phyloP scores from a whole-genome alignment of 2,888 invertebrate species.

The Megamerina dolium region DNA sequence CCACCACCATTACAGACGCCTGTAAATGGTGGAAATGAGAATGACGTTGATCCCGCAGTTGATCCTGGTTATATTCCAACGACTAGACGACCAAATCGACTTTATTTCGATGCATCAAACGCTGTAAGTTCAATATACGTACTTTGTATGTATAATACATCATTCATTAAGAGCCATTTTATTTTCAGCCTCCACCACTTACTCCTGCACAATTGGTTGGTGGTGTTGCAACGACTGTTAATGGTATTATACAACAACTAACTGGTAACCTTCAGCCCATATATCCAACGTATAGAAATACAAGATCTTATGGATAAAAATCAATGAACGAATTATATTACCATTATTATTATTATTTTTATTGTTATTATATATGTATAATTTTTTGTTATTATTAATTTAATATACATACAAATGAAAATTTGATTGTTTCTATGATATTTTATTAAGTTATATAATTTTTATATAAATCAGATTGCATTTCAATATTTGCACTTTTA shows the following conservation, averaged over 20 bases:
- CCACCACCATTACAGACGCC: slow-evolving; percentile 10
- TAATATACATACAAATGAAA: too few relatives aligned
- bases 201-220: slow-evolving; percentile 41
- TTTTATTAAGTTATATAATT: too few relatives aligned
- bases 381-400: too few relatives aligned
- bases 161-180: too few relatives aligned
- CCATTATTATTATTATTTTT: too few relatives aligned
- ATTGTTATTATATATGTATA: too few relatives aligned
- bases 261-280: slow-evolving; percentile 42
- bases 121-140: slow-evolving; percentile 36
- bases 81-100: slow-evolving; percentile 31
- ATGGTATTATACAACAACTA: slow-evolving; percentile 43
- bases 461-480: too few relatives aligned
- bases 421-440: neutral
- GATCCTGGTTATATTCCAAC: slow-evolving; percentile 33
- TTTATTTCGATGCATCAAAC: slow-evolving; percentile 34
- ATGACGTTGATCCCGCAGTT: slow-evolving; percentile 34
- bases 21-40: slow-evolving; percentile 2
- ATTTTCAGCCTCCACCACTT: slow-evolving; percentile 30
- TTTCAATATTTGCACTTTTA: too few relatives aligned
- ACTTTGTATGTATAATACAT: too few relatives aligned
- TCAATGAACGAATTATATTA: too few relatives aligned
- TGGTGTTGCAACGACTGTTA: slow-evolving; percentile 42
- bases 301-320: slow-evolving; percentile 7
- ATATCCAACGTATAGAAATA: slow-evolving; percentile 30